Conservation (phyloP, 2,888 invertebrate genomes). For the Schrankia costaestrigalis region DNA sequence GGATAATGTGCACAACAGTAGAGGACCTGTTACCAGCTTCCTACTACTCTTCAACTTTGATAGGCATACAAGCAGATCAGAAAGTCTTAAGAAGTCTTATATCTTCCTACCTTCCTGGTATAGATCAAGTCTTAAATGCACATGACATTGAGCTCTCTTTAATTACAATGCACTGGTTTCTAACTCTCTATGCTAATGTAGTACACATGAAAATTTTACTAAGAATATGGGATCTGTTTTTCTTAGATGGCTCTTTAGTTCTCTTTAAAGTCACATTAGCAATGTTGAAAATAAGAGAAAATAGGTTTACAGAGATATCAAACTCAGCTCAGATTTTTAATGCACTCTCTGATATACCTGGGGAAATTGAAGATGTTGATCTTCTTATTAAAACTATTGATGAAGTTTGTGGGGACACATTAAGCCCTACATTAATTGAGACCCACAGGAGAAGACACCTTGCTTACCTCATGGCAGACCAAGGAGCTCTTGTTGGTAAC, state of each 20-base stretch:
- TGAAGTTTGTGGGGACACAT: conserved; percentile 87
- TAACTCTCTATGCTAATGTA: conserved; percentile 97
- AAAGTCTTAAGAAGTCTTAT: conserved; percentile 96
- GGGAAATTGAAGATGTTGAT: conserved; percentile 95
- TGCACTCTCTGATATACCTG: conserved; percentile 96
- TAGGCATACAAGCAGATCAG: conserved; percentile 97
- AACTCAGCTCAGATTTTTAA: conserved; percentile 99
- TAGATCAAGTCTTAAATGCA: conserved; percentile 93
- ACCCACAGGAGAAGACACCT: conserved; percentile 95
- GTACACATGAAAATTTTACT: conserved; percentile 96
- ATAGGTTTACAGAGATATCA: conserved; percentile 90
- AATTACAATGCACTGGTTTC: conserved; percentile 98
- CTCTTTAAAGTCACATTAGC: conserved; percentile 96
- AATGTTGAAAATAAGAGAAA: conserved; percentile 91
- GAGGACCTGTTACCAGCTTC: conserved; percentile 98
- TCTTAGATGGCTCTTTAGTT: conserved; percentile 96
- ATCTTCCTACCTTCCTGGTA: conserved; percentile 92
- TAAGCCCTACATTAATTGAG: conserved; percentile 92
- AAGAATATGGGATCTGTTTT: conserved; percentile 98
- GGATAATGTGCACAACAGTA: conserved; percentile 99
- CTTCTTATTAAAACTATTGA: conserved; percentile 87
- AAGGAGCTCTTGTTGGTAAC: conserved; percentile 95
- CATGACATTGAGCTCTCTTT: conserved; percentile 97
- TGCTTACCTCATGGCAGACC: conserved; percentile 98
- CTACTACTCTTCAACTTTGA: conserved; percentile 96